Conservation (phyloP, 2,888 invertebrate species). For the Sphaerophoria taeniata region DNA sequence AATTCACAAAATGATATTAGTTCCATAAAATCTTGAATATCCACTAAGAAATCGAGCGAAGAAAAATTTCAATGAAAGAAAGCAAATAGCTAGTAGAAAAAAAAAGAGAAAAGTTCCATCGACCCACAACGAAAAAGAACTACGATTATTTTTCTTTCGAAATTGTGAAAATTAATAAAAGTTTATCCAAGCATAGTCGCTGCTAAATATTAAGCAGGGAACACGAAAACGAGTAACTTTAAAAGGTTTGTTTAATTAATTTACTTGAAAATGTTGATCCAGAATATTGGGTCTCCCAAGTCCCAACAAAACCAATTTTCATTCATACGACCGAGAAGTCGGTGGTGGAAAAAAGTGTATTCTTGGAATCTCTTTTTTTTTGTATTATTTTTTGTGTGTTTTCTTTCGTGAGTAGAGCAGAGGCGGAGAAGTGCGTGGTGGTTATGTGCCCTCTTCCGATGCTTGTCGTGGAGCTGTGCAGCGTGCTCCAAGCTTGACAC, state of each 20-base stretch:
- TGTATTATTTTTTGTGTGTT: neutral
- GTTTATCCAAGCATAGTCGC: neutral
- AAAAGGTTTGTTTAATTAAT: constrained; percentile 9
- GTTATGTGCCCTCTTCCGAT: neutral
- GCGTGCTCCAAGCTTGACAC: constrained; percentile 2
- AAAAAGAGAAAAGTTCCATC: constrained; percentile 57
- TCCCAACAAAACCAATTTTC: neutral
- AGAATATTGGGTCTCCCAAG: constrained; percentile 6
- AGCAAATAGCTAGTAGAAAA: neutral
- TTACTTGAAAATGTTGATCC: neutral
- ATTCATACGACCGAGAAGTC: neutral
- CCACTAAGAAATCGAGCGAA: neutral
- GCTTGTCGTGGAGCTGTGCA: constrained; percentile 12
- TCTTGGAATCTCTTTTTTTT: constrained; percentile 25
- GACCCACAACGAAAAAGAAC: constrained; percentile 57
- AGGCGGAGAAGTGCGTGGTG: constrained; percentile 21
- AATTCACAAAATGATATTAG: constrained; percentile 52
- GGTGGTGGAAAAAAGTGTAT: constrained; percentile 11
- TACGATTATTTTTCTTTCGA: constrained; percentile 47
- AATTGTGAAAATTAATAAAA: constrained; percentile 48
- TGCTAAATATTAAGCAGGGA: neutral
- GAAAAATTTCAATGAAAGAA: constrained; percentile 39
- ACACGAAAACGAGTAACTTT: neutral
- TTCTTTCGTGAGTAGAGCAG: constrained; percentile 1
- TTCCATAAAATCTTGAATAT: constrained; percentile 18